A percentile compares a stretch with the other conserved stretches of the same genome.
Conservation (phyloP, 2,888 invertebrate species). For the Schizotus pectinicornis region DNA sequence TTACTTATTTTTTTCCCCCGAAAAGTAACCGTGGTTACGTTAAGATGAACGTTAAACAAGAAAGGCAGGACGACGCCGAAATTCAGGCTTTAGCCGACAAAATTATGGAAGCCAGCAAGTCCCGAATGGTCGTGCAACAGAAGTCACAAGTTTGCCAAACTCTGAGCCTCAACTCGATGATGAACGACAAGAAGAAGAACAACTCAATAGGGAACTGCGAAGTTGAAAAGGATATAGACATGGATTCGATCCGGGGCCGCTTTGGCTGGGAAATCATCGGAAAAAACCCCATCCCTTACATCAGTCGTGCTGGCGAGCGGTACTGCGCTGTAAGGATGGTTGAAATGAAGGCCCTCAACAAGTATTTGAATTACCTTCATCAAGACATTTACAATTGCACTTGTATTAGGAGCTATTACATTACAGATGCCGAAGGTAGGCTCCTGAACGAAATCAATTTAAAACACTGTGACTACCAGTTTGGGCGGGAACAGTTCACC, state of each 20-base stretch:
- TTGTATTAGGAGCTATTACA: conserved; percentile 90
- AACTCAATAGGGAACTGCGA: conserved; percentile 46
- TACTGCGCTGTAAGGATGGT: conserved; percentile 95
- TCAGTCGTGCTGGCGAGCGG: conserved; percentile 81
- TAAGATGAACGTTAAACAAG: conserved; percentile 66
- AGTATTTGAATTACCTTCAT: conserved; percentile 87
- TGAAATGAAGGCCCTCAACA: conserved; percentile 87
- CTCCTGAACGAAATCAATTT: conserved; percentile 91
- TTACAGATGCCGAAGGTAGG: conserved; percentile 88
- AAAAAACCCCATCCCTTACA: conserved; percentile 86
- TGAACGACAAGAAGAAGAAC: conserved; percentile 48
- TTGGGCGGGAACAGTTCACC: conserved; percentile 86
- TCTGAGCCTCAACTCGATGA: conserved; percentile 67
- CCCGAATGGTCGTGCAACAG: conserved; percentile 61
- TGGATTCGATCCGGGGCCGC: conserved; percentile 78
- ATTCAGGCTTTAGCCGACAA: conserved; percentile 86
- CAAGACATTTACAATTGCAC: conserved; percentile 91
- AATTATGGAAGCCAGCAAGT: conserved; percentile 71
- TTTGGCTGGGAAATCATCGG: conserved; percentile 93
- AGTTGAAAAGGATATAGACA: conserved; percentile 60
- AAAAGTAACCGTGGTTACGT: not conserved
- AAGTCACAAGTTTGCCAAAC: conserved; percentile 57
- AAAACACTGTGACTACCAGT: conserved; percentile 89
- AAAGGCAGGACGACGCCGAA: conserved; percentile 85
- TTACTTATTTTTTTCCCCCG: too few relatives aligned